Base-by-base conservation (phyloP, 1,140 invertebrate genomes). In the Tigriopus japonicus region DNA sequence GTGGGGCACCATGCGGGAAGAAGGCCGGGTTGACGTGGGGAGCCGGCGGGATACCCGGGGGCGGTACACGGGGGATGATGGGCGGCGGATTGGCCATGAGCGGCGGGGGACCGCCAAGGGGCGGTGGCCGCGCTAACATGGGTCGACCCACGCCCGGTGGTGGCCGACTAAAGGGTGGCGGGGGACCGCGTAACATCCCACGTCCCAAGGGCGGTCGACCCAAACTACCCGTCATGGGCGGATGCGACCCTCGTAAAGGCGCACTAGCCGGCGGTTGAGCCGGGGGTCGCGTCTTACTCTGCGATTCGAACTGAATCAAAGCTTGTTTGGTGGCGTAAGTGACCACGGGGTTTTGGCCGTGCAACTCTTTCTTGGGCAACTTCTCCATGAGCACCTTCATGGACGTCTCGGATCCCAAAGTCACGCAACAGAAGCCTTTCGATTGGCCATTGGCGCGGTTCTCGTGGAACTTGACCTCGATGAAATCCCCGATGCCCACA, bases 401-500 rank as follows among this genome's bases (percentile, higher is more conserved):
- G 63, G 93, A 96, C 62, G 80, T 78, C 67, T 98, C 94, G 0
- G 91, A 96, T 13, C 85, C 87, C 52, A 96, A 75, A 1, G 87
- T 87, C 64, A 95, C 82, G 15, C 92, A 83, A 71, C 90, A 94
- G 72, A 94, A 94, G 45, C 96, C 96, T 78, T 98, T 98, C 0
- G 91, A 96, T 72, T 98, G 95, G 24, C 96, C 96, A 78, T 99
- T 99, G 12, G 89, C 87, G 66, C 95, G 81, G 75, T 99, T 98
- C 74, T 99, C 95, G 76, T 97, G 96, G 74, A 99, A 99, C 74
- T 98, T 98, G 13, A 98, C 90, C 71, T 98, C 96, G 64, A 94
- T 77, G 65, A 99, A 83, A 72, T 99, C 96, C 62, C 77, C 80
- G 2, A 98, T 85, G 19, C 93, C 94, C 64, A 96, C 77, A 63